Base-by-base conservation (phyloP, 2,888 invertebrate genomes). In the Celastrina argiolus region DNA sequence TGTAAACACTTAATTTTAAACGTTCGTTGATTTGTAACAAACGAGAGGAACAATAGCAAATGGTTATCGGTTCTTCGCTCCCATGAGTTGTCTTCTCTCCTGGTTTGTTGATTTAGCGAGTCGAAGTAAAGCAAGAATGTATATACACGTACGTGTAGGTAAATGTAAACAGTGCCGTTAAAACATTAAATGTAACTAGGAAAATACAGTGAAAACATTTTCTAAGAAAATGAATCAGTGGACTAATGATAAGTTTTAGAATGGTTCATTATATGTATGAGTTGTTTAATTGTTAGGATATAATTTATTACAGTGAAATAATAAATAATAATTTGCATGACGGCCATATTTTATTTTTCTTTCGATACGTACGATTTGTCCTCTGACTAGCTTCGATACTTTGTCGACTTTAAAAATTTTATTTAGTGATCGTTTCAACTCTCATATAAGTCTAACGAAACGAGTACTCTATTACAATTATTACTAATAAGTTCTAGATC, bases 401-500 rank as follows among this genome's bases (percentile, higher is more conserved):
- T 22, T 51, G 51, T 51, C 26, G 51, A 51, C 51, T 22, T 14
- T 22, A 51, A 18, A 1, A 0, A 18, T 22, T 45, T 51, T 12
- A 51, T 51, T 51, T 22, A 22, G 18, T 1, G 51, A 51, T 51
- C 12, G 34, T 36, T 36, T n/a, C 16, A 31, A 51, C 14, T 36
- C 26, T 64, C 14, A 5, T 42, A 31, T 65, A 59, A 18, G 16
- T 42, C 36, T 65, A n/a, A 58, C 14, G 39, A 42, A 41, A 66
- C 36, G 36, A 66, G 34, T 65, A 65, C 56, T 66, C 58, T 59
- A 58, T 31, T 66, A 65, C 78, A 78, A 81, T 81, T 83, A 84
- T 82, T 85, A 80, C 80, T 82, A 80, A 82, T 87, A 79, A 83
- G 85, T 91, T 91, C 90, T 91, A 91, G 90, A 90, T 91, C 90